Conservation (phyloP, 2,888 invertebrate genomes). For the Sinodicranocentrus sp. region DNA sequence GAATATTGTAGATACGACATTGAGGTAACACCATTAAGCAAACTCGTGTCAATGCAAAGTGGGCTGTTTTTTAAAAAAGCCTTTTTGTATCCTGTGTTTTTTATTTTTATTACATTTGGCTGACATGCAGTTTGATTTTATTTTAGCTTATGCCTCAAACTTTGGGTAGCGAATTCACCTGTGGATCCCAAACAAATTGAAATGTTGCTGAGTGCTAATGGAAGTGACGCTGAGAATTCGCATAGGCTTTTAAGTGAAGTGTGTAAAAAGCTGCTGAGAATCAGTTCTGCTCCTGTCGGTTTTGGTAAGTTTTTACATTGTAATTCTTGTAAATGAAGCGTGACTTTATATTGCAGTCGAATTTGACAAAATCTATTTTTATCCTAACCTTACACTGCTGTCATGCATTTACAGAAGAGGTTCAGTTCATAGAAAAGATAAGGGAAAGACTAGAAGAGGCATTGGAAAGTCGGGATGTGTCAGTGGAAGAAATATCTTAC, state of each 20-base stretch:
- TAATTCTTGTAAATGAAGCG: too few relatives aligned
- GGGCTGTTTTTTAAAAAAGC: background rate
- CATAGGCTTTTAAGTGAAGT: constrained; percentile 40
- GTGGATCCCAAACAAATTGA: constrained; percentile 39
- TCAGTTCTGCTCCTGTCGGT: constrained; percentile 32
- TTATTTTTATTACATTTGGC: too few relatives aligned
- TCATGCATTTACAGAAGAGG: constrained; percentile 26
- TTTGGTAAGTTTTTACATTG: constrained; percentile 31
- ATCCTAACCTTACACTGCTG: background rate
- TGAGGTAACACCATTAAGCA: constrained; percentile 51
- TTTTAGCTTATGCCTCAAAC: constrained; percentile 51
- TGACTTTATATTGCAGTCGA: background rate
- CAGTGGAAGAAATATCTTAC: constrained; percentile 5
- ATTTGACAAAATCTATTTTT: background rate
- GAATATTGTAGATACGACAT: constrained; percentile 35
- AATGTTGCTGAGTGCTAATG: constrained; percentile 36
- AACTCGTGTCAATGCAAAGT: constrained; percentile 20
- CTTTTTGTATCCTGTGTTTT: too few relatives aligned
- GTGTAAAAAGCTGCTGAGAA: constrained; percentile 44
- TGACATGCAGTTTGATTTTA: constrained; percentile 5
- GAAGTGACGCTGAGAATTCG: constrained; percentile 26
- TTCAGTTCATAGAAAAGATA: constrained; percentile 22
- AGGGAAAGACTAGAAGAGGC: background rate
- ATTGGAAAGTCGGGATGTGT: background rate
- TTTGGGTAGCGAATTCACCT: constrained; percentile 56